These are phyloP conservation scores for Ageneiosus marmoratus DNA, from an alignment of 2,113 vertebrate genomes.

Conservation along the genomic window DNA sequence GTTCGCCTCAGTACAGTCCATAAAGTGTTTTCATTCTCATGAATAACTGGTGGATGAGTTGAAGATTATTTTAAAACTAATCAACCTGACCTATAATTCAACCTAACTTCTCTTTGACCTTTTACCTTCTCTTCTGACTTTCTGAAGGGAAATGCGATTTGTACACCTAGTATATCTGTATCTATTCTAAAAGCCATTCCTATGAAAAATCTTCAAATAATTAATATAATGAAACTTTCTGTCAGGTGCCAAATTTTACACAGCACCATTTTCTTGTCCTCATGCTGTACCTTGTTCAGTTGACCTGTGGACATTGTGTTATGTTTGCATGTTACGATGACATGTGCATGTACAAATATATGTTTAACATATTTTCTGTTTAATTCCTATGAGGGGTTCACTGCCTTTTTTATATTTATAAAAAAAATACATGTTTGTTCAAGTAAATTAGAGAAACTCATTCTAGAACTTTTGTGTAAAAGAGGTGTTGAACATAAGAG, in stretches of 20 bases:
- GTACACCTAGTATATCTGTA: constrained; percentile 36
- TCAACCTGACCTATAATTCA: background rate
- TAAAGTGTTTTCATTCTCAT: constrained; percentile 1
- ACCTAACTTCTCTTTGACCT: constrained; percentile 31
- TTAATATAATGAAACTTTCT: constrained; percentile 15
- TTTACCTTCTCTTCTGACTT: constrained; percentile 26
- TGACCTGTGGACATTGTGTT: constrained; percentile 77
- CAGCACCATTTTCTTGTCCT: constrained; percentile 71
- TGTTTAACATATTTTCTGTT: constrained; percentile 65
- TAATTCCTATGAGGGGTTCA: constrained; percentile 81
- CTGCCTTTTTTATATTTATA: constrained; percentile 72
- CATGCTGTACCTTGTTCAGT: constrained; percentile 76
- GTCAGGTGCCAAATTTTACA: constrained; percentile 78
- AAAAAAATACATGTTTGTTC: constrained; percentile 13
- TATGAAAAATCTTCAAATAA: constrained; percentile 32
- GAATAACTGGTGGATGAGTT: constrained; percentile 39
- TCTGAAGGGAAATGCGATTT: constrained; percentile 42
- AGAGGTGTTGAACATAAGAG: constrained; percentile 60
- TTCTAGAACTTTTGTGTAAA: constrained; percentile 52
- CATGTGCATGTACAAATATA: constrained; percentile 84
- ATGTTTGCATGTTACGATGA: constrained; percentile 91
- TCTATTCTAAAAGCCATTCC: constrained; percentile 56
- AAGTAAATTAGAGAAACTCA: constrained; percentile 46
- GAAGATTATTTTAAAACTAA: background rate
- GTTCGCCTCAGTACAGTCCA: constrained; percentile 20